Evolutionary conservation across 92 coral and sea anemone species (phyloP), one percentile per base, ranked within the genome.

Genomic region (Scolanthus callimorphus): DNA sequence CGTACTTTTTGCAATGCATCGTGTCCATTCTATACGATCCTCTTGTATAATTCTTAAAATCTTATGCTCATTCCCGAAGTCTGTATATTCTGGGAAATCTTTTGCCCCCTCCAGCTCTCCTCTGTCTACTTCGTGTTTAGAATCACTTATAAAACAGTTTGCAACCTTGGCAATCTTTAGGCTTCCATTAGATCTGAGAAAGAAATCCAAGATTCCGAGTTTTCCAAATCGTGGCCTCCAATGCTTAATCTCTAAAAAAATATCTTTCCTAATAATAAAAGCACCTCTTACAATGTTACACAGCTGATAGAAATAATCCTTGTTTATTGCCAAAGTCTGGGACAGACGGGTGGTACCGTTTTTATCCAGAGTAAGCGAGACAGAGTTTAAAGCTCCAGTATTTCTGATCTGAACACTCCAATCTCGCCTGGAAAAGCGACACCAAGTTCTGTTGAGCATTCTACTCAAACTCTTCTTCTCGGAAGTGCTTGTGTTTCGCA

Each of bases 21-120:
- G 30, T 11, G 90, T 84, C 90, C 90, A 84, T 45, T 84, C 85
- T 6, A 84, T 72, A 41, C 65, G 64, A 57, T 51, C 79, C 51
- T 78, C 81, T 58, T 55, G 77, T 3, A 82, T 53, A 43, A 76
- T 82, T 53, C 90, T 70, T 48, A 83, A 41, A 31, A 83, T 15
- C 6, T 15, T 15, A 34, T 34, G 41, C 6, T 34, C 41, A 34
- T 34, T 34, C 8, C 41, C 41, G 15, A 34, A 34, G 8, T 6
- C 6, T 6, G 41, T 15, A 34, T 6, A 15, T 6, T 34, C 41
- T 15, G 41, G 15, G 15, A 34, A 34, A 34, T 34, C 15, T 6
- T 6, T 6, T 15, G 6, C 41, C 41, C 41, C 41, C 15, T 34
- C 41, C 41, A 6, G 41, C 6, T 6, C 15, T 6, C 41, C 41